phyloP scores from a whole-genome alignment of 2,113 vertebrate genomes.

The Oryzias curvinotus region DNA sequence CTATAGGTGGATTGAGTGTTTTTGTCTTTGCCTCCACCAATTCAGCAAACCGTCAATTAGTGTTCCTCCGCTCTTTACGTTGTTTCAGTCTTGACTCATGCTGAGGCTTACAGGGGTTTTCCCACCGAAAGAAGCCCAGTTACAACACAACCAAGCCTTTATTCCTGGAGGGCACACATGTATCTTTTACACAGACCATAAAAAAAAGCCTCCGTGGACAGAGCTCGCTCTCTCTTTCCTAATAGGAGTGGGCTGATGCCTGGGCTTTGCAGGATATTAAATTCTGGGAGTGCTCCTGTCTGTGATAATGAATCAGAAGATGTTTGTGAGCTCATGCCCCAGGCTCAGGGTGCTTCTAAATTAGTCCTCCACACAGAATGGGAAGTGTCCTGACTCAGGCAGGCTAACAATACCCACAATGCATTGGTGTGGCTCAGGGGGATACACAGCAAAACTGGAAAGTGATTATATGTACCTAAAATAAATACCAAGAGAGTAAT shows the following conservation, averaged over 20 bases:
- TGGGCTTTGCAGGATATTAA: constrained; percentile 16
- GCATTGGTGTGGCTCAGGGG: constrained; percentile 5
- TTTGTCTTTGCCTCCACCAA: not conserved
- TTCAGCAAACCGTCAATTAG: constrained; percentile 15
- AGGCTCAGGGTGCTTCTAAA: constrained; percentile 46
- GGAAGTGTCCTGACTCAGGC: constrained; percentile 40
- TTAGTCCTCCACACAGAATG: constrained; percentile 52
- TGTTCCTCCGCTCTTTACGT: constrained; percentile 22
- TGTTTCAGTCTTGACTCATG: constrained; percentile 57
- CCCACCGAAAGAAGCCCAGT: constrained; percentile 54
- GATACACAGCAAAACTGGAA: constrained; percentile 36
- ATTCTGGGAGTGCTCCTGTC: constrained; percentile 35
- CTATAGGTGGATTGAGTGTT: no score
- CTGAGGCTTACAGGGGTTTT: constrained; percentile 61
- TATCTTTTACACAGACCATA: constrained; percentile 9
- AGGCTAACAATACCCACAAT: constrained; percentile 21
- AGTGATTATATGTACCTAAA: constrained; percentile 26
- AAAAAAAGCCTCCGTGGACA: constrained; percentile 37
- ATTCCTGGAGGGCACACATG: constrained; percentile 43
- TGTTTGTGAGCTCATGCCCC: constrained; percentile 56
- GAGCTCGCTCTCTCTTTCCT: constrained; percentile 21
- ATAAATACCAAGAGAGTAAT: no score
- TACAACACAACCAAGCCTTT: constrained; percentile 61
- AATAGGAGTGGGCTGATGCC: constrained; percentile 44
- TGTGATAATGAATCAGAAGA: constrained; percentile 46